These are phyloP conservation scores for Perca flavescens DNA, from an alignment of 2,113 vertebrate species.

Conservation along the genomic window DNA sequence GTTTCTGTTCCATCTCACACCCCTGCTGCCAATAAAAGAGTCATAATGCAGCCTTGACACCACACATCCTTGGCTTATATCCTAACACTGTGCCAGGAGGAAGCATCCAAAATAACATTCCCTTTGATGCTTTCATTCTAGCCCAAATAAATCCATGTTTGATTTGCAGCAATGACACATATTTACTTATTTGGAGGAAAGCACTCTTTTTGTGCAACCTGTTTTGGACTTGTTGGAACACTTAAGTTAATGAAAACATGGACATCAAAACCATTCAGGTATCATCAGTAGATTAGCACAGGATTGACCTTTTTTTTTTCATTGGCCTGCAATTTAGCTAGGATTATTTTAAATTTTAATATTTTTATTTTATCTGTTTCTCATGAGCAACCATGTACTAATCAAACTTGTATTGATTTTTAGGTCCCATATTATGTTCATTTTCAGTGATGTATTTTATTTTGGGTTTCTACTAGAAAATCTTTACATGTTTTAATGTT, in stretches of 20 bases:
- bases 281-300: not conserved
- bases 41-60: constrained; percentile 50
- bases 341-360: constrained; percentile 6
- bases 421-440: too few species aligned
- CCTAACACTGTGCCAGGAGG: constrained; percentile 40
- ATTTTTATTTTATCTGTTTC: not conserved
- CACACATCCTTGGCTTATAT: constrained; percentile 56
- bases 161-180: constrained; percentile 38
- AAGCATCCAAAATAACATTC: constrained; percentile 58
- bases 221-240: not conserved
- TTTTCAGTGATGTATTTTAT: too few species aligned
- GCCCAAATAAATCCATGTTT: constrained; percentile 50
- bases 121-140: constrained; percentile 44
- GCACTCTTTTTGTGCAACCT: not conserved
- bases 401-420: too few species aligned
- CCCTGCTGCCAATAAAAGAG: constrained; percentile 40
- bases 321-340: constrained; percentile 6
- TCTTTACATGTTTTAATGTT: too few species aligned
- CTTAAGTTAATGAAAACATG: constrained; percentile 15
- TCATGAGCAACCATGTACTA: constrained; percentile 11
- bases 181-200: constrained; percentile 26
- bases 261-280: not conserved
- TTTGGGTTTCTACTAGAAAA: too few species aligned
- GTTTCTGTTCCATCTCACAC: constrained; percentile 40
- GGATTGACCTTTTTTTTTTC: constrained; percentile 17